These are phyloP conservation scores for Ophonus ardosiacus DNA, from an alignment of 2,888 invertebrate species.

Conservation along the genomic window DNA sequence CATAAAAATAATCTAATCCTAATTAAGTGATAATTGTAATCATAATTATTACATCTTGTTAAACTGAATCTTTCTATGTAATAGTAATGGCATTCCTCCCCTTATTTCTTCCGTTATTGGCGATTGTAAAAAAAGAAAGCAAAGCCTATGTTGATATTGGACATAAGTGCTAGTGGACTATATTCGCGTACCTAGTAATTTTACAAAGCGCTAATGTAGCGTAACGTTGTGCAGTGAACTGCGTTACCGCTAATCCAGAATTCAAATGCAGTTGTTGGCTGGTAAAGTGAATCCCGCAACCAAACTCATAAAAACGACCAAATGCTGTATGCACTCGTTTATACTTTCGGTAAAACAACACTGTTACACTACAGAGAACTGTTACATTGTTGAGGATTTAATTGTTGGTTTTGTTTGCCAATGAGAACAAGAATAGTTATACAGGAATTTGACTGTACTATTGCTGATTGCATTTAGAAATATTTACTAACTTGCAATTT, in stretches of 20 bases:
- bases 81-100: too few relatives aligned
- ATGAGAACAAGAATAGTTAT: background rate
- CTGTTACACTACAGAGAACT: background rate
- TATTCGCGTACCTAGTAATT: background rate
- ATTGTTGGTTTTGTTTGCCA: background rate
- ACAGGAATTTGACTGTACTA: too few relatives aligned
- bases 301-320: conserved; percentile 38
- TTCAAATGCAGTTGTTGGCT: conserved; percentile 43
- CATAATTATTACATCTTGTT: too few relatives aligned
- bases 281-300: conserved; percentile 47
- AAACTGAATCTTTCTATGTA: too few relatives aligned
- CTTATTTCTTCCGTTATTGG: background rate
- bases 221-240: conserved; percentile 45
- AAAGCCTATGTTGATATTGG: background rate
- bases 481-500: too few relatives aligned
- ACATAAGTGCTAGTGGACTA: conserved; percentile 31
- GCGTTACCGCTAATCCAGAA: conserved; percentile 45
- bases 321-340: background rate
- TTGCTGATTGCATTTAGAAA: too few relatives aligned
- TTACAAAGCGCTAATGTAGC: conserved; percentile 22
- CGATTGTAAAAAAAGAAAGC: background rate
- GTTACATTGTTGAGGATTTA: background rate
- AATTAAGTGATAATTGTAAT: too few relatives aligned
- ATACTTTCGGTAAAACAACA: conserved; percentile 3
- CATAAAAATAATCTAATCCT: too few relatives aligned